Evolutionary conservation across 2,888 invertebrate genomes (phyloP), one percentile per base, ranked within the genome.

Genomic region (Drosophila borealis): DNA sequence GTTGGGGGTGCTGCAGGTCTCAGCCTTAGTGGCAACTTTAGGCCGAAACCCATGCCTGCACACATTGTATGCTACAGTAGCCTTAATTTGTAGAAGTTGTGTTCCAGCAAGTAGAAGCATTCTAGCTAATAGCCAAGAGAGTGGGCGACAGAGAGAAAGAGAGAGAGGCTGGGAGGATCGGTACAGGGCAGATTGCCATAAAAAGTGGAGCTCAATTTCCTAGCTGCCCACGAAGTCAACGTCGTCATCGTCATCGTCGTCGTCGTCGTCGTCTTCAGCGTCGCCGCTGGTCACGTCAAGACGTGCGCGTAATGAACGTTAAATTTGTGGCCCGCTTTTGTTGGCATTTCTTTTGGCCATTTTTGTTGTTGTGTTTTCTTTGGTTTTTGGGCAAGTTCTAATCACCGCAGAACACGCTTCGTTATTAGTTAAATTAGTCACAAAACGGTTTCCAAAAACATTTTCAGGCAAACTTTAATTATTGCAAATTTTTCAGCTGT

Each of bases 251-350:
- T 21, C 51, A 53, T 34, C 64, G 21, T 46, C 61, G 57, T 44
- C 50, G 33, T 25, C 33, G 50, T n/a, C 39, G 14, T 64, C 34
- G 55, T 41, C 56, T 57, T 48, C 48, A 51, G 57, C 70, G 81
- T 55, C 72, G 81, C 80, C 81, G 70, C 63, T 64, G 84, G 81
- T 77, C 85, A 88, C 85, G 82, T 82, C 85, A 82, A 81, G 64
- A 75, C 80, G 87, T 80, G 86, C 86, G 83, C 88, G 78, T 88
- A 88, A 83, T 83, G 83, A 86, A 80, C 83, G 83, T 83, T 82
- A 83, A 83, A 86, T 86, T 78, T 88, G 78, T 82, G 78, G 70
- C 70, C 83, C 75, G 81, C 75, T 85, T 83, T 82, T 70, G 64
- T 70, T 69, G 50, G 39, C 46, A 62, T 62, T 75, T 56, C 44